Base-by-base conservation (phyloP, 1,140 invertebrate genomes). In the Diploscapter pachys region DNA sequence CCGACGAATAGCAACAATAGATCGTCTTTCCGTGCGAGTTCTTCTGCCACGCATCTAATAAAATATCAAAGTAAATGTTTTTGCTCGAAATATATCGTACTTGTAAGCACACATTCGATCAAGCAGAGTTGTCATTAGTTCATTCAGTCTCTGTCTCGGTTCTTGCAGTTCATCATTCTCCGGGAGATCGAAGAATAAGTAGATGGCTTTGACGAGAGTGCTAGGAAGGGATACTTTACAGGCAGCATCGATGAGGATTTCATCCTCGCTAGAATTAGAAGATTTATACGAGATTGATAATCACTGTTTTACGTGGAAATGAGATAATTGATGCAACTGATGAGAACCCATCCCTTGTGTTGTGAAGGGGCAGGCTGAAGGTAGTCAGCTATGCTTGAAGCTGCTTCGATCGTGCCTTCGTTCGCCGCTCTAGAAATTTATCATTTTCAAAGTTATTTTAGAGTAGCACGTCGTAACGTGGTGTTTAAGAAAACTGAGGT, bases 101-200 rank as follows among this genome's bases (percentile, higher is more conserved):
- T 91, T 88, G 87, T 96, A 92, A 82, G 93, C 94, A 82, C 94
- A 97, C 71, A 99, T 88, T 82, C 93, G 89, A 48, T 95, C 92
- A 81, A 99, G 88, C n/a, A 98, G 89, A 92, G 95, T 81, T 56
- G 87, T 79, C 31, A 82, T 71, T 50, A 78, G 13, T 11, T 75
- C 64, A 52, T 63, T 57, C 49, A 73, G 70, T 57, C 53, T 54
- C 53, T 73, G 52, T 56, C 69, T 49, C 49, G 57, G 61, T n/a
- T 77, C 64, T 4, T 52, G 62, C 9, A 79, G 68, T 52, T 81
- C 81, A 48, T 83, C 81, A 77, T 57, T 91, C 87, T 92, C 91
- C 59, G 96, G 95, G 63, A 99, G 88, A 88, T 99, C 96, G 88
- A 98, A 98, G 87, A 99, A 99, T 74, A 99, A 88, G 86, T 99